Percentiles rank a stretch among this genome's conserved stretches.
These are phyloP conservation scores for Gastrophysa polygoni DNA, from an alignment of 2,888 invertebrate genomes.

Conservation along the genomic window DNA sequence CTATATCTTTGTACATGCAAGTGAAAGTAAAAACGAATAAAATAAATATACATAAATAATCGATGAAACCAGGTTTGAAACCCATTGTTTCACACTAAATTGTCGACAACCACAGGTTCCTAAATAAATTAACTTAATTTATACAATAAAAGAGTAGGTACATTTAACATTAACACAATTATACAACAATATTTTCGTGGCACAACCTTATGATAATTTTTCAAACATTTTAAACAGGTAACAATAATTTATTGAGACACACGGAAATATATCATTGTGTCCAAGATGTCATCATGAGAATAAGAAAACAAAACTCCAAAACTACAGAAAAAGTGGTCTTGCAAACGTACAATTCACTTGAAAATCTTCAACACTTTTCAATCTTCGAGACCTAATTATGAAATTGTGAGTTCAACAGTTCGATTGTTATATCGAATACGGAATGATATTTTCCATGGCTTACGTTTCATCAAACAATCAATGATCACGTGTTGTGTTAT, in stretches of 20 bases:
- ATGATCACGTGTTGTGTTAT: too few species aligned
- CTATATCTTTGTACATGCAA: conserved; percentile 55
- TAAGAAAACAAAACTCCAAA: too few species aligned
- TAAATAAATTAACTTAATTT: conserved; percentile 43
- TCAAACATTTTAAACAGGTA: conserved; percentile 42
- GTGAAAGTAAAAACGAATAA: conserved; percentile 48
- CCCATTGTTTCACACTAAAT: conserved; percentile 36
- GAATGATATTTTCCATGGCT: too few species aligned
- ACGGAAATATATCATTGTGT: too few species aligned
- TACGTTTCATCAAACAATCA: too few species aligned
- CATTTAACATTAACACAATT: conserved; percentile 44
- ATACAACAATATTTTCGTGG: conserved; percentile 41
- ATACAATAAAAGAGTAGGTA: conserved; percentile 42
- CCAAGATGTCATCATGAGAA: too few species aligned
- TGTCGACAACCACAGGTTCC: conserved; percentile 43
- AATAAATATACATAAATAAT: conserved; percentile 52
- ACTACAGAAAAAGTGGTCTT: too few species aligned
- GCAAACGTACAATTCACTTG: too few species aligned
- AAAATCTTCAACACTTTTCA: too few species aligned
- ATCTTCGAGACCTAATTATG: too few species aligned
- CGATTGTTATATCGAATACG: too few species aligned
- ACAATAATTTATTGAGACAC: conserved; percentile 42
- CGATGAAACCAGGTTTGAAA: conserved; percentile 40
- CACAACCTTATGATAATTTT: conserved; percentile 36
- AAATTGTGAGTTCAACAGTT: too few species aligned